These are phyloP conservation scores for Drosophila mayri DNA, from an alignment of 1,140 invertebrate genomes.

Conservation along the genomic window DNA sequence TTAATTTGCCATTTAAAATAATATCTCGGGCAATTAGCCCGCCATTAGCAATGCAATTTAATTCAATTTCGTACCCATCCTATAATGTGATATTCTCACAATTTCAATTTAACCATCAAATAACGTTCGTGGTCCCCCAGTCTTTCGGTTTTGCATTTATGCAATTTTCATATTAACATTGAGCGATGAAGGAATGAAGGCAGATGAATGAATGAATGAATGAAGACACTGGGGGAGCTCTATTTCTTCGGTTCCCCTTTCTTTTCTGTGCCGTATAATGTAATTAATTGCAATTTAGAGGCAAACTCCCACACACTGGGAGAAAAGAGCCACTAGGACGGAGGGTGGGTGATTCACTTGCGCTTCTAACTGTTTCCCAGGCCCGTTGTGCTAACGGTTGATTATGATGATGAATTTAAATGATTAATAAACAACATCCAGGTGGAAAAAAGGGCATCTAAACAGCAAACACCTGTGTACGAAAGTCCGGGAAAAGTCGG, in stretches of 20 bases:
- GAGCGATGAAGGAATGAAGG: constrained; percentile 43
- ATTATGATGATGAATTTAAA: constrained; percentile 83
- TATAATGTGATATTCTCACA: constrained; percentile 27
- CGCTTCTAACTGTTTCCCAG: constrained; percentile 78
- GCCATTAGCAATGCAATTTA: constrained; percentile 40
- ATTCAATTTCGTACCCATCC: constrained; percentile 31
- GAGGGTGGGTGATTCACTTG: constrained; percentile 66
- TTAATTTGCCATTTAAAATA: constrained; percentile 54
- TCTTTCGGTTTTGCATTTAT: constrained; percentile 52
- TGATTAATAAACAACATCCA: constrained; percentile 78
- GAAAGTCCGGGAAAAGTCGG: constrained; percentile 33
- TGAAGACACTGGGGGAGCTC: constrained; percentile 35
- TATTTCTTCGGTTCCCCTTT: constrained; percentile 24
- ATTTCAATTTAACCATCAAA: constrained; percentile 55
- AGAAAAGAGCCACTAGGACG: constrained; percentile 14
- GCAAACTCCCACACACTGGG: constrained; percentile 39
- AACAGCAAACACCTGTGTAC: constrained; percentile 70
- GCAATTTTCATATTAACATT: constrained; percentile 83
- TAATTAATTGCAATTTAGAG: constrained; percentile 84
- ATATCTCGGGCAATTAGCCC: constrained; percentile 34
- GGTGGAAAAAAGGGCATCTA: constrained; percentile 16
- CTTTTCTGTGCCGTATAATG: constrained; percentile 45
- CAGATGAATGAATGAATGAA: constrained; percentile 55
- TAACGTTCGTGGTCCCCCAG: constrained; percentile 49
- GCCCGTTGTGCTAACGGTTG: constrained; percentile 79